Evolutionary conservation across 2,888 invertebrate species (phyloP), one percentile per base, ranked within the genome.

Genomic region (Heliconius erato): DNA sequence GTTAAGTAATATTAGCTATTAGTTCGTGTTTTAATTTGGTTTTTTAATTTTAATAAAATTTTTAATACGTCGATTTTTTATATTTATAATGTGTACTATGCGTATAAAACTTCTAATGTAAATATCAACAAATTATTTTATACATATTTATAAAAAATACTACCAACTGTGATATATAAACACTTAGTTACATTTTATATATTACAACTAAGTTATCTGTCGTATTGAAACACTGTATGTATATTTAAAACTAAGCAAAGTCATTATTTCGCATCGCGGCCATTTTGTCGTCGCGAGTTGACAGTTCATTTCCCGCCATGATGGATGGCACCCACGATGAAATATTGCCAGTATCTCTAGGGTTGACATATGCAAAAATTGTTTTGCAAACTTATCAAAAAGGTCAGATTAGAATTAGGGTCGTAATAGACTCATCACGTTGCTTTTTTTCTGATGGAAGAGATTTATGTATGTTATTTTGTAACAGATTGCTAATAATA

Each of bases 361-460:
- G 89, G 93, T 94, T 94, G 95, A 94, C 95, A 94, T 94, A 96
- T 96, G 95, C 95, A 96, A 96, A 95, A 96, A 95, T 94, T 95
- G 95, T 95, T 93, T 95, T 90, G 92, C 89, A 90, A 94, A 94
- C 91, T 94, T 91, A 94, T 94, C 92, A 94, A 91, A 92, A 91
- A 93, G 94, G 93, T 93, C 91, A 91, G 90, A 92, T 93, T 92
- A 91, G 89, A 86, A 90, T 89, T 85, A 84, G 86, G 85, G 86
- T 84, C 71, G 90, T 92, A 93, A 94, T 93, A 91, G 91, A 92
- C 90, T 91, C 90, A 90, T 92, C 89, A 89, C 87, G 89, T 26
- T 72, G 44, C 19, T 6, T 72, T 49, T 72, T 88, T 87, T 89
- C 87, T 87, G 86, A 81, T 85, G 86, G 86, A 87, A 59, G 82